Evolutionary conservation across 2,113 vertebrate species (phyloP), one percentile per base, ranked within the genome.

Genomic region (Thymallus thymallus): DNA sequence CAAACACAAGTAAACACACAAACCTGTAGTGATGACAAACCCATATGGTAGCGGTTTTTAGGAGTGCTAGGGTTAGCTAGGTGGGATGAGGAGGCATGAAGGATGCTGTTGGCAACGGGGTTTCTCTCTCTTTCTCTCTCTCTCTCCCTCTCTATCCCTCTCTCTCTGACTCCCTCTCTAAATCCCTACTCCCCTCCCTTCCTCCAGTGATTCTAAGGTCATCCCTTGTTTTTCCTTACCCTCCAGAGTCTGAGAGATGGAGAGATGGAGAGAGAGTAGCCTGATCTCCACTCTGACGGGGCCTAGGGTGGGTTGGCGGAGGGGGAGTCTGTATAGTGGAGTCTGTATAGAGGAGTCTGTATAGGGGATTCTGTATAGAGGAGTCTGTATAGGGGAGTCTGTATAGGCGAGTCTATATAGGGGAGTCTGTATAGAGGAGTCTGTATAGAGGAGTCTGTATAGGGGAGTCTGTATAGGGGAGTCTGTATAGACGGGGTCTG

Each of bases 131-230:
- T 56, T 0, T 2, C 55, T n/a, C 18, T 58, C 55, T n/a, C 55
- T 6, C 48, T 46, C 45, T n/a, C n/a, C n/a, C n/a, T n/a, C n/a
- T n/a, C n/a, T n/a, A n/a, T 46, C 45, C 10, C 14, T 18, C 48
- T 51, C 48, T 3, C 48, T 55, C 48, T 55, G 1, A n/a, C n/a
- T n/a, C n/a, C n/a, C n/a, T n/a, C n/a, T n/a, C n/a, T n/a, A n/a
- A n/a, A n/a, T n/a, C n/a, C n/a, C n/a, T 55, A 3, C 2, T 4
- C 1, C 56, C 3, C 55, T n/a, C 18, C 4, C 18, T 24, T 0
- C 61, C 58, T 61, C 23, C 58, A 62, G 22, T 56, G 23, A 29
- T n/a, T 74, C 72, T 79, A 66, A 79, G 77, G 77, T 79, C 72
- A 79, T 74, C 30, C 7, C 48, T 4, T 45, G 46, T 67, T 30